phyloP scores from a whole-genome alignment of 2,797 vertebrate genomes.

The Poeciliopsis paucimaculata region DNA sequence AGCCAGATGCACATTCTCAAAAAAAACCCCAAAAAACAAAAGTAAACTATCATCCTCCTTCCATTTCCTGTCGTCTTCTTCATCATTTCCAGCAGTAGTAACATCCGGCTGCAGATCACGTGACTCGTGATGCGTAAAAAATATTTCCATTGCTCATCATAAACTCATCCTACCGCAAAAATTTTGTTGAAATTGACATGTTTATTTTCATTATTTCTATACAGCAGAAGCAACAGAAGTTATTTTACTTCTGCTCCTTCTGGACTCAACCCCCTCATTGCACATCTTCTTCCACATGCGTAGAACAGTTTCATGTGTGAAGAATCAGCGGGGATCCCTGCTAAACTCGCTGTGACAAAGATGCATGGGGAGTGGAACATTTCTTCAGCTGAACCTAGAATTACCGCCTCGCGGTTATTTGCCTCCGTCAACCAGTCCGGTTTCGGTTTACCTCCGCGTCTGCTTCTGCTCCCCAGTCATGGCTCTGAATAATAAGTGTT shows the following conservation, averaged over 20 bases:
- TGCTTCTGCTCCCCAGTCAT: conserved; percentile 6
- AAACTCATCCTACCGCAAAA: too few species aligned
- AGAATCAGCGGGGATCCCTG: conserved; percentile 3
- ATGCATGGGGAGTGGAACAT: conserved; percentile 4
- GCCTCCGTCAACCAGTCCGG: conserved; percentile 1
- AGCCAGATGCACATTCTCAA: too few species aligned
- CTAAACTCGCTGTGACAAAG: conserved; percentile 1
- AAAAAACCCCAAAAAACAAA: too few species aligned
- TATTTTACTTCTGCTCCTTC: conserved; percentile 2
- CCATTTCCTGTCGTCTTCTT: too few species aligned
- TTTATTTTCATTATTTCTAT: too few species aligned
- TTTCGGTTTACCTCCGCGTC: conserved; percentile 11
- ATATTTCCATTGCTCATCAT: too few species aligned
- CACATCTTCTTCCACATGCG: neutral
- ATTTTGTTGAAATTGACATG: too few species aligned
- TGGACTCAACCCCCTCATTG: neutral
- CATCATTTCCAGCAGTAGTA: too few species aligned
- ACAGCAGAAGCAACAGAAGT: neutral
- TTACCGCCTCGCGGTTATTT: neutral
- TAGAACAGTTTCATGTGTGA: neutral
- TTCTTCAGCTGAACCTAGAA: conserved; percentile 15
- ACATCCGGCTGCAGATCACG: too few species aligned
- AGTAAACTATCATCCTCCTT: too few species aligned
- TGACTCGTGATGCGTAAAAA: too few species aligned
- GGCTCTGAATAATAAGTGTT: conserved; percentile 5